A percentile compares a stretch with the other conserved stretches of the same genome.
Conservation (phyloP, 2,797 vertebrate species). For the Scomberomorus guttatus region DNA sequence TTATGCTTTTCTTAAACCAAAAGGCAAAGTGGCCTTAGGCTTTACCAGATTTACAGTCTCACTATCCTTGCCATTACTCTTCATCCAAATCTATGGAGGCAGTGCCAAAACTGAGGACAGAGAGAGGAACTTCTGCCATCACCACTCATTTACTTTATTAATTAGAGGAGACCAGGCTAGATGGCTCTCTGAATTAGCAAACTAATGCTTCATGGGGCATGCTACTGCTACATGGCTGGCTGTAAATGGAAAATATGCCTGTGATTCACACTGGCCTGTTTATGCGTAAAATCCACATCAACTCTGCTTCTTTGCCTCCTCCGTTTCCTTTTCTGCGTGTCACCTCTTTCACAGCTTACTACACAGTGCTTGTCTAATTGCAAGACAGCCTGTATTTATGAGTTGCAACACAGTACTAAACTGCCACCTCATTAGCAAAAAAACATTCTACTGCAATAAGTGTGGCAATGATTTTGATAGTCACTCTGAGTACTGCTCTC, state of each 20-base stretch:
- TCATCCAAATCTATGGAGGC: slow-evolving; percentile 31
- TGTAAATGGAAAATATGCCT: slow-evolving; percentile 62
- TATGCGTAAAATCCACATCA: slow-evolving; percentile 73
- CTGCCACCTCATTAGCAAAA: slow-evolving; percentile 75
- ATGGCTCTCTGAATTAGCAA: slow-evolving; percentile 62
- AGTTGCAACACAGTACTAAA: slow-evolving; percentile 66
- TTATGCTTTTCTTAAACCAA: slow-evolving; percentile 3
- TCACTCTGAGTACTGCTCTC: slow-evolving; percentile 31
- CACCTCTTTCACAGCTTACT: slow-evolving; percentile 57
- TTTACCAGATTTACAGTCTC: slow-evolving; percentile 10
- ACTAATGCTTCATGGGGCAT: slow-evolving; percentile 64
- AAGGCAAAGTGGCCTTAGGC: not conserved
- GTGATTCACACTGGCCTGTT: slow-evolving; percentile 67
- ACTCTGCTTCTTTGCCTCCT: slow-evolving; percentile 57
- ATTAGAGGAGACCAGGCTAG: slow-evolving; percentile 57
- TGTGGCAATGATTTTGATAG: slow-evolving; percentile 64
- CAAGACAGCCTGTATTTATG: slow-evolving; percentile 68
- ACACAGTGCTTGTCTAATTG: slow-evolving; percentile 66
- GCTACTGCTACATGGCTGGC: slow-evolving; percentile 52
- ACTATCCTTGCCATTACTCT: slow-evolving; percentile 14
- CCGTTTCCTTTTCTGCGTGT: slow-evolving; percentile 64
- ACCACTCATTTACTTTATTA: slow-evolving; percentile 52
- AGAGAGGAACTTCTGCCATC: slow-evolving; percentile 43
- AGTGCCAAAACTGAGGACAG: slow-evolving; percentile 27
- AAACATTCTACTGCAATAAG: slow-evolving; percentile 67